Evolutionary conservation across 1,140 invertebrate species (phyloP), one percentile per base, ranked within the genome.

Genomic region (Diabrotica undecimpunctata): DNA sequence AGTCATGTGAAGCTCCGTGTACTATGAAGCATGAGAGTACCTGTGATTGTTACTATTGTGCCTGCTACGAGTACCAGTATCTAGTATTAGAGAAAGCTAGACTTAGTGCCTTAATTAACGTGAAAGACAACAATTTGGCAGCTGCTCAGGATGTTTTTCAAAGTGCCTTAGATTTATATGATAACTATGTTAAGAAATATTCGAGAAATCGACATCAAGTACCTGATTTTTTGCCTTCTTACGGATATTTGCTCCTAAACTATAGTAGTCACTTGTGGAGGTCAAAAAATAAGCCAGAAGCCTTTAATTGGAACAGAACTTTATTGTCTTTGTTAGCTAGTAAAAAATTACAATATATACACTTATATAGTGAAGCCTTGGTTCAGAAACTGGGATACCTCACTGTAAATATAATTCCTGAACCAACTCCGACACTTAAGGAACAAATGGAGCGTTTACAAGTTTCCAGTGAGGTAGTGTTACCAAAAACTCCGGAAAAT

Each of bases 11-110:
- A 14, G 9, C 36, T 7, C 65, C 65, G 12, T 35, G 12, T 11
- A 36, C 52, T 6, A n/a, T 36, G n/a, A 54, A 37, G 5, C 65
- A 66, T 14, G 36, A 54, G 37, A 53, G 11, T 9, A 7, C n/a
- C 6, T 66, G 65, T 46, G 9, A n/a, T 46, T 66, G 65, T 52
- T 66, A 62, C 54, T 56, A 63, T 5, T 66, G 65, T 36, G 51
- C 37, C 9, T 66, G 59, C 41, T 41, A 50, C 11, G 65, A 66
- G 25, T 66, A 51, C 36, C 61, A 62, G 9, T 14, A 35, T 53
- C 46, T 55, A 7, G 41, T 58, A 38, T 13, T 66, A 5, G 60
- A 54, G 38, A 13, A 53, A 25, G 51, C 12, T 35, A 51, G 60
- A 53, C 54, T 66, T 11, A 37, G 57, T 57, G 65, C 60, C 12